Percentiles rank a stretch among this genome's conserved stretches.
Conservation (phyloP, 2,113 vertebrate species). For the Callocephalon fimbriatum region DNA sequence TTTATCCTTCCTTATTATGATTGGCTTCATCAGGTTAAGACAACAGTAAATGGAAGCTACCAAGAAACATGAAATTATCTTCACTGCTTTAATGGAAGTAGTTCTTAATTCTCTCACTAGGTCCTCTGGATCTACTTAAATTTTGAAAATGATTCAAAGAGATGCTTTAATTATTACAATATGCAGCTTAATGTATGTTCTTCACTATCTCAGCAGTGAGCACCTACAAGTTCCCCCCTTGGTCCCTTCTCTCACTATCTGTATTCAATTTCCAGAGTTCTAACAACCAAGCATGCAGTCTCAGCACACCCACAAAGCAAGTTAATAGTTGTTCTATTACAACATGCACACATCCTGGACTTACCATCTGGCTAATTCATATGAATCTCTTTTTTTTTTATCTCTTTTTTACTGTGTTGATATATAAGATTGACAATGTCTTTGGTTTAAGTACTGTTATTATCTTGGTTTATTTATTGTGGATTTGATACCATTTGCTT, state of each 20-base stretch:
- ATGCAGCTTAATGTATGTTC: constrained; percentile 34
- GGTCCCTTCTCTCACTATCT: not conserved
- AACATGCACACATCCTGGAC: not conserved
- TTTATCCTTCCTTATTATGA: constrained; percentile 40
- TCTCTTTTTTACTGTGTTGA: not conserved
- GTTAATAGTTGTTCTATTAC: not conserved
- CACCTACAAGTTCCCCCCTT: not conserved
- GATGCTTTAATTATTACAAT: constrained; percentile 62
- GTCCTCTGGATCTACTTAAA: constrained; percentile 56
- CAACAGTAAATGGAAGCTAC: constrained; percentile 45
- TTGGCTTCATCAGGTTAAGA: constrained; percentile 26
- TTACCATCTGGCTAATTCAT: not conserved
- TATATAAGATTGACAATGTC: not conserved
- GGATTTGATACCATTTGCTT: not conserved
- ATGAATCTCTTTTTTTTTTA: not conserved
- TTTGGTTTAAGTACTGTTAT: not conserved
- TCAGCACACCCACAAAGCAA: not conserved
- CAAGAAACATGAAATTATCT: constrained; percentile 52
- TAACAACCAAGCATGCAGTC: not conserved
- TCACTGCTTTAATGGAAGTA: constrained; percentile 65
- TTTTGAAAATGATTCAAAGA: constrained; percentile 69
- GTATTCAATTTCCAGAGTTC: constrained; percentile 48
- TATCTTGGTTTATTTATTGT: not conserved
- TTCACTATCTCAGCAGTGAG: constrained; percentile 25
- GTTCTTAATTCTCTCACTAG: constrained; percentile 56